Evolutionary conservation across 2,888 invertebrate genomes (phyloP), one percentile per base, ranked within the genome.

Genomic region (Melanargia galathea): DNA sequence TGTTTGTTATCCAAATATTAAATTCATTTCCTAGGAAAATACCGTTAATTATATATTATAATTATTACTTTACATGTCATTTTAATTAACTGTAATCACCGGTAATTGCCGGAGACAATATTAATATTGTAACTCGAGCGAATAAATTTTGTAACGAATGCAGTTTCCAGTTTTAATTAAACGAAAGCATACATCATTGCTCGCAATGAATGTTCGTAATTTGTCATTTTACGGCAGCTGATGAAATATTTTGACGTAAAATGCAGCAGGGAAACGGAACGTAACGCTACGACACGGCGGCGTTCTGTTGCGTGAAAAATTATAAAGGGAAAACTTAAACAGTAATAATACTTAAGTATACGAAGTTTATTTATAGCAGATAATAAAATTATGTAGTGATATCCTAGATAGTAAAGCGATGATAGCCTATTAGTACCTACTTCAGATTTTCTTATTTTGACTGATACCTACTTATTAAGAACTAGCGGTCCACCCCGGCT

Each of bases 171-270:
- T 20, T 35, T 52, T 52, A 46, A 57, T 33, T 57, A 26, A 45
- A 33, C 45, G 24, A 16, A 46, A 57, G 26, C 11, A 11, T 26
- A 45, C 45, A 18, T 13, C 26, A 18, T 45, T 30, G 30, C 56
- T 11, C 11, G 46, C 46, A 46, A 57, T 56, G 22, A 43, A 57
- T 40, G 62, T 22, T 8, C 26, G 24, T 57, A 63, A 63, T 63
- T 63, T 63, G 60, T 65, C 57, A 45, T 57, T 52, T 30, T 10
- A 51, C 24, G 60, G 33, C 55, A 48, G 30, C 60, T 45, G 54
- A 56, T 64, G 60, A 62, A 62, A 49, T 59, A 49, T 63, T 60
- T 63, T 48, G 54, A 30, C 52, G 49, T 46, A 60, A 60, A 59
- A 49, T 56, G 24, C 45, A 51, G 45, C 40, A 35, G 59, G 55